phyloP scores from a whole-genome alignment of 37 sponge, comb jelly and placozoan species.

The Crambe crambe region DNA sequence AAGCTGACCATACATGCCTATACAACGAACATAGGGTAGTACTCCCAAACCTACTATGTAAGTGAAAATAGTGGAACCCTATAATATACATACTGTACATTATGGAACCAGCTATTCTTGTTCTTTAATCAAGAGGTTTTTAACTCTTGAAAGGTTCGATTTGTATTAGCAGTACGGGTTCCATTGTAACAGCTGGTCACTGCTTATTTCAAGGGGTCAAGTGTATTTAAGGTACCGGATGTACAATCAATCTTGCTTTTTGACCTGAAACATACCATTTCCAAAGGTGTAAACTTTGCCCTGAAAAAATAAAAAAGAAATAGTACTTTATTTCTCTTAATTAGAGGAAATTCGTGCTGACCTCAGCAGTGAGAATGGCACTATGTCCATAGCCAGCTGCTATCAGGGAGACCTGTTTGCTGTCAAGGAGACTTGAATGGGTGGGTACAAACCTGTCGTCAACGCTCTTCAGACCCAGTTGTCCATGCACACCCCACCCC shows the following conservation, averaged over 20 bases:
- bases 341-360: slow-evolving; percentile 2
- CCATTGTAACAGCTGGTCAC: no score
- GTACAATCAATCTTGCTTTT: no score
- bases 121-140: no score
- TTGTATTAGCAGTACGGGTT: no score
- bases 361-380: slow-evolving; percentile 59
- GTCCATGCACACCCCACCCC: slow-evolving; percentile 87
- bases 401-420: slow-evolving; percentile 39
- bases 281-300: slow-evolving; percentile 81
- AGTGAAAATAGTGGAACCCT: background rate
- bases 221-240: no score
- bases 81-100: background rate
- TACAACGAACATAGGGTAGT: no score
- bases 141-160: no score
- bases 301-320: slow-evolving; percentile 4
- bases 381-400: slow-evolving; percentile 81
- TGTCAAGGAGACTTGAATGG: slow-evolving; percentile 51
- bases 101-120: no score
- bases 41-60: background rate
- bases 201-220: no score
- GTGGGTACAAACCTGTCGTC: slow-evolving; percentile 69
- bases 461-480: slow-evolving; percentile 62
- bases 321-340: background rate
- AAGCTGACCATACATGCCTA: slow-evolving; percentile 79
- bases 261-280: slow-evolving; percentile 61